Evolutionary conservation across 2,888 invertebrate species (phyloP), one percentile per base, ranked within the genome.

Genomic region (Tolmerus cingulatus): DNA sequence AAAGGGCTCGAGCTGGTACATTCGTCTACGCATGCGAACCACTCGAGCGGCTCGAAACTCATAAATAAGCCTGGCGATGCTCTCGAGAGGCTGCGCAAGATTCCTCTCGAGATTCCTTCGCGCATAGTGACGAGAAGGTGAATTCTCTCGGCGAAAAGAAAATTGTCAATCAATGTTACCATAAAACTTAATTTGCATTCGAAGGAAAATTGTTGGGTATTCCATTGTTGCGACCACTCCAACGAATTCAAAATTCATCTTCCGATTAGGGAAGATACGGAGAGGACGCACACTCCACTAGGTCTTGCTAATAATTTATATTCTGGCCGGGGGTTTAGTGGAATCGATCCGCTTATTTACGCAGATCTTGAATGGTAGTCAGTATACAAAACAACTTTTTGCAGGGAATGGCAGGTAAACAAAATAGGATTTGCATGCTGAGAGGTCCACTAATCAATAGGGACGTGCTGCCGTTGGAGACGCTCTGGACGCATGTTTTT

Each of bases 131-230:
- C 81, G 81, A 81, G 81, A 81, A 81, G 81, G 30, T 81, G 55
- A n/a, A 51, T 81, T 40, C 81, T 81, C 34, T 51, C 66, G 40
- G 84, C 40, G 37, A 78, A 51, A 81, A 74, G 82, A 88, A 88
- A 86, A 88, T 88, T 88, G 88, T 88, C 88, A 88, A 88, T 88
- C 88, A 88, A 87, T 88, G 87, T 82, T 77, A 81, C 86, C 79
- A 88, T 87, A 86, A 66, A 78, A 86, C 86, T 87, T 88, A 88
- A 88, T 88, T 88, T 88, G 88, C 88, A 88, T 88, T 88, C 86
- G 88, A 37, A 76, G 86, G 87, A 88, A 87, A 88, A 86, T 87
- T 87, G 88, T 87, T 87, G 87, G 82, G 84, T 57, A 87, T 88
- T 88, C 88, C 81, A 55, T 88, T 86, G 86, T 86, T 78, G 55